Evolutionary conservation across 1,140 invertebrate genomes (phyloP).

Genomic region (Stratiolaelaps scimitus): DNA sequence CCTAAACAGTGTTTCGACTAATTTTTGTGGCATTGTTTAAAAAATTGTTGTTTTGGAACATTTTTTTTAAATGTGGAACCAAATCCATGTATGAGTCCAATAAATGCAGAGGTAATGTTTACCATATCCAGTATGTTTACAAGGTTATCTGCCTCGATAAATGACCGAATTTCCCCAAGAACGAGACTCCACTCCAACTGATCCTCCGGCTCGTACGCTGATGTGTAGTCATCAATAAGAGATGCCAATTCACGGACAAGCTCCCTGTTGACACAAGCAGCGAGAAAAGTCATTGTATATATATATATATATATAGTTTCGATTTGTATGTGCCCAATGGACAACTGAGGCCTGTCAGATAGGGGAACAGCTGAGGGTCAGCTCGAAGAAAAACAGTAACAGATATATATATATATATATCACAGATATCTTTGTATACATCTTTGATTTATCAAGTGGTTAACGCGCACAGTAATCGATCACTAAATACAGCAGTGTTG

Average conservation of each 20-base stretch:
- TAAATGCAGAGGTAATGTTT: no score
- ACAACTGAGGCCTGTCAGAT: no score
- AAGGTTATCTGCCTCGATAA: constrained; percentile 78
- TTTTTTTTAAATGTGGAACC: no score
- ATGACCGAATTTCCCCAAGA: constrained; percentile 83
- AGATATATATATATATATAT: constrained; percentile 28
- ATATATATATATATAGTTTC: no score
- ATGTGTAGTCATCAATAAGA: constrained; percentile 70
- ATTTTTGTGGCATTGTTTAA: no score
- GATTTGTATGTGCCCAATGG: no score
- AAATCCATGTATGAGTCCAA: no score
- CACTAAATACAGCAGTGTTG: constrained; percentile 25
- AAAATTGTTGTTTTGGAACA: no score
- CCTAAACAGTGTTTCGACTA: no score
- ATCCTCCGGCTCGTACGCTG: constrained; percentile 88
- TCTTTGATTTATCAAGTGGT: no score
- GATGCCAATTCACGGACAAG: constrained; percentile 60
- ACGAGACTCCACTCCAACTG: constrained; percentile 91
- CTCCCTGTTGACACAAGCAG: not conserved
- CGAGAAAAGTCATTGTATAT: no score
- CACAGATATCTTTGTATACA: constrained; percentile 17
- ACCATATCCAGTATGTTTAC: constrained; percentile 69
- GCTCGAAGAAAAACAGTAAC: constrained; percentile 19
- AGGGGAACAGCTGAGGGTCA: constrained; percentile 12
- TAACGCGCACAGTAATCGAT: no score